Base-by-base conservation (phyloP, 2,797 vertebrate genomes). In the Ataeniobius toweri region DNA sequence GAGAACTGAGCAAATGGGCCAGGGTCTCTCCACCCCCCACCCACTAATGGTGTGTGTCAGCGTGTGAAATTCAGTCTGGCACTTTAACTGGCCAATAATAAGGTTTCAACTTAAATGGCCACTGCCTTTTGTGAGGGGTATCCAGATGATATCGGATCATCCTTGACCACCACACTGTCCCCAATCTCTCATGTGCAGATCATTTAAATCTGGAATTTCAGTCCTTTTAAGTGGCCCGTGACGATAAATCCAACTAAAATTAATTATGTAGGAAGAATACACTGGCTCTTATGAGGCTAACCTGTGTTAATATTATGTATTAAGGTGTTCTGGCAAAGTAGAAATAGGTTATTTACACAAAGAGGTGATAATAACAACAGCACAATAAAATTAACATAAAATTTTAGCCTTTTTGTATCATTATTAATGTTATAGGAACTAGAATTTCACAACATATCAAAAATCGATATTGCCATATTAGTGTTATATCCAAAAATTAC, bases 11-110 rank as follows among this genome's bases (percentile, higher is more conserved):
- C 69, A 82, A 90, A 89, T 63, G 39, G 85, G 48, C 59, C 58
- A 61, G 83, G 84, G 79, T 69, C 69, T 79, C 51, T 14, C 69
- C 74, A 58, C 81, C 48, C 16, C 72, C 2, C 51, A 7, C 58
- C 41, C 9, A 50, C 70, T 80, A 74, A 85, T 82, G 77, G 63
- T 67, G 87, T 75, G 82, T 89, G 86, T 85, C 83, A 85, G 73
- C 20, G 75, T 90, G 83, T 86, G 86, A 90, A 91, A 90, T 76
- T 80, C 78, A 53, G 74, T 75, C 78, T 80, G 81, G 68, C n/a
- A 41, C 79, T 82, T 89, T 81, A 80, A 82, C 85, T 68, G 77
- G 76, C 61, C 83, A 83, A 58, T 82, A 87, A 90, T 84, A 81
- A 82, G 91, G 87, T 83, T 83, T 83, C 78, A 69, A 74, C 80